Conservation (phyloP, 1,140 invertebrate species). For the Manduca sexta region DNA sequence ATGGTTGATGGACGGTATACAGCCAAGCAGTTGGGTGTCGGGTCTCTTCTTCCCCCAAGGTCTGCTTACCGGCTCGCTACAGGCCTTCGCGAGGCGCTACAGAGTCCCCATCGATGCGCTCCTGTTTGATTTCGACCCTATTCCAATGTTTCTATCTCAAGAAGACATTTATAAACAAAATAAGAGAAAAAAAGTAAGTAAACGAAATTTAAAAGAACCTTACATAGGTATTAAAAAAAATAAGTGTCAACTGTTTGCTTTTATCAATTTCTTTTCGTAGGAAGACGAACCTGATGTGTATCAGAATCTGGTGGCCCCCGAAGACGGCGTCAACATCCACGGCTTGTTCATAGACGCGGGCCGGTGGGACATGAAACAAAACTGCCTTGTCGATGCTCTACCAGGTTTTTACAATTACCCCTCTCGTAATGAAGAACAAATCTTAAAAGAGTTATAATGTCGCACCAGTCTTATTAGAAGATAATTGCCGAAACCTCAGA, state of each 20-base stretch:
- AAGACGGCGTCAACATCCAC: constrained; percentile 87
- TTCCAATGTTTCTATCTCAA: constrained; percentile 75
- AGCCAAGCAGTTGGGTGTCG: constrained; percentile 90
- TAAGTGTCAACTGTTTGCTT: too few species aligned
- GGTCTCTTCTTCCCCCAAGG: constrained; percentile 95
- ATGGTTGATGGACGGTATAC: constrained; percentile 82
- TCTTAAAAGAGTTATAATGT: too few species aligned
- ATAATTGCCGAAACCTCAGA: too few species aligned
- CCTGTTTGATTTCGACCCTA: constrained; percentile 82
- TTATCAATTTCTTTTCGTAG: constrained; percentile 4
- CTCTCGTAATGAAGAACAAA: too few species aligned
- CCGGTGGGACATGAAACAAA: constrained; percentile 80
- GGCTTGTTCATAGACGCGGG: constrained; percentile 92
- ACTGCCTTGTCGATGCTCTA: constrained; percentile 81
- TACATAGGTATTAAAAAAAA: too few species aligned
- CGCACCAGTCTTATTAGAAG: too few species aligned
- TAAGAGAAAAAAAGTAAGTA: constrained; percentile 52
- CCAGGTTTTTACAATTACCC: constrained; percentile 67
- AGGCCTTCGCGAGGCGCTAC: constrained; percentile 89
- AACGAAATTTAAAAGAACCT: not conserved
- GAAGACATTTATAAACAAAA: constrained; percentile 77
- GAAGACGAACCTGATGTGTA: constrained; percentile 65
- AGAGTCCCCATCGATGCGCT: constrained; percentile 89
- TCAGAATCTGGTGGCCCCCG: constrained; percentile 74
- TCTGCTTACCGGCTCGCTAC: constrained; percentile 89